These are phyloP conservation scores for Coturnix japonica DNA, from an alignment of 2,113 vertebrate species.

Conservation along the genomic window DNA sequence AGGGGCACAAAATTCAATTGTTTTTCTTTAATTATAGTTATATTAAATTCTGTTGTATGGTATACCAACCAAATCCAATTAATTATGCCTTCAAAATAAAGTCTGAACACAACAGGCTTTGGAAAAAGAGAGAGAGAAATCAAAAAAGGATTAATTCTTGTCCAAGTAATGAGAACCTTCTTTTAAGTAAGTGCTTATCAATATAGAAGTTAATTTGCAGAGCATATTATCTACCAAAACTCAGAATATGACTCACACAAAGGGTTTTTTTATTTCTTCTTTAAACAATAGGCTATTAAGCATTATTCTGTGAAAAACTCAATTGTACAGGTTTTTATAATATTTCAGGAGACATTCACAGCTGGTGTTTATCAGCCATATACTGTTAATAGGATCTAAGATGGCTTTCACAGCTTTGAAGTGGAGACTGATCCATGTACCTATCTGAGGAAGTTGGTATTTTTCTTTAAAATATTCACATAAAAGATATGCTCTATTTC, in stretches of 20 bases:
- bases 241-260: background rate
- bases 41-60: background rate
- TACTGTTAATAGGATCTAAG: background rate
- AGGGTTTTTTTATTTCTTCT: background rate
- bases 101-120: background rate
- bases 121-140: background rate
- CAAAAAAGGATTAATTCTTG: background rate
- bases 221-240: constrained; percentile 4
- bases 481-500: background rate
- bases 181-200: constrained; percentile 34
- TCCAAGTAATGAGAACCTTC: background rate
- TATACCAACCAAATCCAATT: background rate
- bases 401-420: background rate
- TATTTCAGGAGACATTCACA: background rate
- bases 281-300: background rate
- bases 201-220: constrained; percentile 9
- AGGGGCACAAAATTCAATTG: background rate
- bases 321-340: background rate
- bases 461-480: background rate
- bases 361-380: background rate
- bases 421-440: background rate
- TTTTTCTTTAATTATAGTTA: background rate
- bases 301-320: background rate
- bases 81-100: constrained; percentile 5
- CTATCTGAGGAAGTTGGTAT: background rate